Evolutionary conservation across 1,140 invertebrate species (phyloP).

Genomic region (Drosophila azteca): DNA sequence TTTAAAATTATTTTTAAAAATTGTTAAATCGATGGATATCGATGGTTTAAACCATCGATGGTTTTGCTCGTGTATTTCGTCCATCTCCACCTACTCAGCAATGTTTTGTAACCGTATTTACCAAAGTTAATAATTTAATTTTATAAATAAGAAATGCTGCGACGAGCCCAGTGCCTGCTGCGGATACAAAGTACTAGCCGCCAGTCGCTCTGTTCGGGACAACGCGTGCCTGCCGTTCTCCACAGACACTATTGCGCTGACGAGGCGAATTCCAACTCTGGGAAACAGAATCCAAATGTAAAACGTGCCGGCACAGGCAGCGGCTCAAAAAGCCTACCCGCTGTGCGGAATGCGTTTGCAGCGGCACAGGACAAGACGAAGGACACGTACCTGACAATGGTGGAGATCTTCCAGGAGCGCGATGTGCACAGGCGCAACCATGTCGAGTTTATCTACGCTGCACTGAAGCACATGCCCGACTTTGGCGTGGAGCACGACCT

Average conservation of each 20-base stretch:
- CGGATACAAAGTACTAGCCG: constrained; percentile 40
- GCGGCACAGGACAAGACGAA: constrained; percentile 87
- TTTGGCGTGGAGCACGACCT: constrained; percentile 96
- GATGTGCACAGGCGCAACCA: constrained; percentile 89
- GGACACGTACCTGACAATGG: constrained; percentile 89
- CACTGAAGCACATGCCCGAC: constrained; percentile 93
- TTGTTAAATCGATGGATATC: too few species aligned
- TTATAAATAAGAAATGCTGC: constrained; percentile 72
- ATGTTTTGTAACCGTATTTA: constrained; percentile 56
- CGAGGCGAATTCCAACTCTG: constrained; percentile 13
- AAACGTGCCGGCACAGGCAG: constrained; percentile 11
- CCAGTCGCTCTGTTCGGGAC: constrained; percentile 16
- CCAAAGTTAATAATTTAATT: constrained; percentile 24
- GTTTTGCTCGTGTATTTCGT: too few species aligned
- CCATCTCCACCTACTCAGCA: constrained; percentile 13
- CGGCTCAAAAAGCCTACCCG: constrained; percentile 51
- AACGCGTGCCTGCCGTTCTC: constrained; percentile 19
- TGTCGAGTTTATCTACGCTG: constrained; percentile 96
- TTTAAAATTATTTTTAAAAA: too few species aligned
- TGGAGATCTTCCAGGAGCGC: constrained; percentile 88
- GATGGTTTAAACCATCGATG: too few species aligned
- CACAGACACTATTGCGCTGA: constrained; percentile 29
- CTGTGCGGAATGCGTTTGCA: constrained; percentile 66
- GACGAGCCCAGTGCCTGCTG: constrained; percentile 55
- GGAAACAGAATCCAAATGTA: constrained; percentile 20